Base-by-base conservation (phyloP, 2,888 invertebrate genomes). In the Melieria crassipennis region DNA sequence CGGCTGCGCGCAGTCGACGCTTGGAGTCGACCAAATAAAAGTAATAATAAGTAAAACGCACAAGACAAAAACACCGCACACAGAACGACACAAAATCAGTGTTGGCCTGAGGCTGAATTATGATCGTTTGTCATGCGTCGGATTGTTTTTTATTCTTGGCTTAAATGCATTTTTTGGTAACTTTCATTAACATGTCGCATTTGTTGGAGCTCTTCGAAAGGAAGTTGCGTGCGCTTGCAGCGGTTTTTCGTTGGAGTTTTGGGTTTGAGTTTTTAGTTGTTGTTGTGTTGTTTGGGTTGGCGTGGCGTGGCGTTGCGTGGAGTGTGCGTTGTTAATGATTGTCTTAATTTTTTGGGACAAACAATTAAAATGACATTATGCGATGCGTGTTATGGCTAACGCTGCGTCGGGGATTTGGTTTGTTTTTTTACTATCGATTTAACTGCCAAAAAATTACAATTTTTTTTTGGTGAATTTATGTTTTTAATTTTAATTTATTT, bases 321-420 rank as follows among this genome's bases (percentile, higher is more conserved):
- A 13, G 55, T 65, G 30, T 63, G 30, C 30, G 47, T 55, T 65
- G 61, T 63, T 73, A 70, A 70, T 70, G 73, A 73, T 70, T 71
- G 71, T 75, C 68, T 76, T 73, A 70, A 73, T 71, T 75, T 75
- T 74, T 74, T 73, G 75, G 75, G 76, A 76, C 75, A 76, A 75
- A 73, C 73, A 72, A 76, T 76, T 76, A 76, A 76, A 73, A 75
- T 71, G 76, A 72, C 76, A 75, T 76, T 76, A 76, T 60, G 69
- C 62, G 63, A 30, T 16, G 48, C 61, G 30, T 10, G 13, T 46
- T 43, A 11, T 9, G 50, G 52, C 16, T 5, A 30, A 48, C 61
- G 16, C 45, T 10, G 30, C 11, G 6, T 52, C 4, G 43, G 43
- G 45, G 11, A 45, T 43, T 55, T 45, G 16, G 4, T 30, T 56